These are phyloP conservation scores for Elmis aenea DNA, from an alignment of 2,888 invertebrate species.

Conservation along the genomic window DNA sequence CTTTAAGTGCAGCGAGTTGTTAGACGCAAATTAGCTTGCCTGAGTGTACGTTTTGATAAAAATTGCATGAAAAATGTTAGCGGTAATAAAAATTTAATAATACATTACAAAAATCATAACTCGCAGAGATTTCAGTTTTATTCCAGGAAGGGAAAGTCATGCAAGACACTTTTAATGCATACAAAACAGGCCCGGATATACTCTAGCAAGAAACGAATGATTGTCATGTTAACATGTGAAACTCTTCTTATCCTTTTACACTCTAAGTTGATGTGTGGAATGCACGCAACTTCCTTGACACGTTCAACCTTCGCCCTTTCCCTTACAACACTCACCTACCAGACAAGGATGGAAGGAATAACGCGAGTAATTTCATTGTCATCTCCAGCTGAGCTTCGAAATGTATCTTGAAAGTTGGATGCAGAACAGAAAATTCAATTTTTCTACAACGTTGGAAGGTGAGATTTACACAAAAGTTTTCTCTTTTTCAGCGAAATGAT, in stretches of 20 bases:
- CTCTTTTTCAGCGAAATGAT: constrained; percentile 6
- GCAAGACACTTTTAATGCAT: constrained; percentile 16
- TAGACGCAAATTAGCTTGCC: too few species aligned
- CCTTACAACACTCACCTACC: too few species aligned
- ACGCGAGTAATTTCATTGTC: constrained; percentile 1
- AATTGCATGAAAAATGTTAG: too few species aligned
- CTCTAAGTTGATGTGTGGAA: constrained; percentile 10
- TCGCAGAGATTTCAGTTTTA: too few species aligned
- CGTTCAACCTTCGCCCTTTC: too few species aligned
- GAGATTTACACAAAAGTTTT: constrained; percentile 12
- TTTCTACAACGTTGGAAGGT: constrained; percentile 10
- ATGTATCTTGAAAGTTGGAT: constrained; percentile 11
- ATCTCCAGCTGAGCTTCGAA: constrained; percentile 8
- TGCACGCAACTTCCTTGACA: constrained; percentile 8
- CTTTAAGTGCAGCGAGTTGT: too few species aligned
- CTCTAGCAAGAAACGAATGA: constrained; percentile 11
- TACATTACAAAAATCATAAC: too few species aligned
- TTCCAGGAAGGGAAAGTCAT: too few species aligned
- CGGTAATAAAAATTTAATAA: too few species aligned
- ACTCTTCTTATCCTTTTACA: constrained; percentile 16
- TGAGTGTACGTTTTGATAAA: too few species aligned
- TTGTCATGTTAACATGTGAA: constrained; percentile 16
- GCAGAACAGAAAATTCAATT: constrained; percentile 14
- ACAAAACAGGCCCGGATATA: constrained; percentile 13
- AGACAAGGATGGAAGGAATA: constrained; percentile 9